A percentile compares a stretch with the other conserved stretches of the same genome.
Evolutionary conservation across 2,113 vertebrate genomes (phyloP).

Genomic region (Tiliqua scincoides): DNA sequence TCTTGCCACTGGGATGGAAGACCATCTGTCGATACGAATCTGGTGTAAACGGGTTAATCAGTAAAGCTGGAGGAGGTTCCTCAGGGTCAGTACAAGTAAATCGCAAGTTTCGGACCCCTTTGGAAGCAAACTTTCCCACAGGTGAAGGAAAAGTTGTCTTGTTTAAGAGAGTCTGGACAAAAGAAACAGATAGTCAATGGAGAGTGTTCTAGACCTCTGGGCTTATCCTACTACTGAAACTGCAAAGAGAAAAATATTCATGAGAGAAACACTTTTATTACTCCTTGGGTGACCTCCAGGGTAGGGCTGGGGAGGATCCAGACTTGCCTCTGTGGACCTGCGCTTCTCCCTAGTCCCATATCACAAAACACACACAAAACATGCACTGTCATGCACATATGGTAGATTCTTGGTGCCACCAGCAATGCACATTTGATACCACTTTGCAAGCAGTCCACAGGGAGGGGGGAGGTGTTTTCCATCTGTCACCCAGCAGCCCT

Average conservation of each 20-base stretch:
- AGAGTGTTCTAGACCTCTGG: not conserved
- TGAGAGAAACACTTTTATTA: not conserved
- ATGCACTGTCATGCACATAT: no score
- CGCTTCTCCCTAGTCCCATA: no score
- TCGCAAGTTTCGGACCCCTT: constrained; percentile 67
- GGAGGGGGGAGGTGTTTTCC: no score
- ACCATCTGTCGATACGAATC: constrained; percentile 79
- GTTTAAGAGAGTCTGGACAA: constrained; percentile 79
- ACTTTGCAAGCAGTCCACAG: no score
- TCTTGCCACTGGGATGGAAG: constrained; percentile 73
- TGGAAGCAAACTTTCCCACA: constrained; percentile 66
- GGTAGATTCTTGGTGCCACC: no score
- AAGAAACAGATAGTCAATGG: not conserved
- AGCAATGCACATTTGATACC: no score
- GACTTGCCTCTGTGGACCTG: no score
- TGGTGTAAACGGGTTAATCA: constrained; percentile 93
- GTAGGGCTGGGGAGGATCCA: no score
- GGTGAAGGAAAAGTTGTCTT: constrained; percentile 78
- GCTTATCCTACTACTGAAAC: not conserved
- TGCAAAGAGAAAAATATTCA: not conserved
- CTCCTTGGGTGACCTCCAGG: not conserved
- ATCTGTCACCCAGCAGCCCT: no score
- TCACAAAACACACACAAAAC: no score
- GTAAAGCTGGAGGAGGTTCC: constrained; percentile 64
- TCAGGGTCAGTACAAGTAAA: constrained; percentile 57